Percentiles rank a stretch among this genome's conserved stretches.
phyloP scores from a whole-genome alignment of 2,797 vertebrate genomes.

The Phrynocephalus guinanensis region DNA sequence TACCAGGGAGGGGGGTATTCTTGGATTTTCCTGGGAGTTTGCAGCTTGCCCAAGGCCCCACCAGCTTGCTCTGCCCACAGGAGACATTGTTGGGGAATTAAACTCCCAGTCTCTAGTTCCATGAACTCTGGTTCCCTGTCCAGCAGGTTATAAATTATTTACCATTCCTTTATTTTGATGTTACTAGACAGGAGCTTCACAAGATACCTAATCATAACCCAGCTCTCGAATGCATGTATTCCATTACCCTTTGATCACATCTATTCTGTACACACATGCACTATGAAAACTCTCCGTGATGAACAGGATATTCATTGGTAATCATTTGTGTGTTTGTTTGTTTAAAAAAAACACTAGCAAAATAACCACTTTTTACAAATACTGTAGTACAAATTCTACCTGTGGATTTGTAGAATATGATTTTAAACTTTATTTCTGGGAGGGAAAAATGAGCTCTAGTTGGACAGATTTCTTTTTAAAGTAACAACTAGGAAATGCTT shows the following conservation, averaged over 20 bases:
- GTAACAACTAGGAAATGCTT: neutral
- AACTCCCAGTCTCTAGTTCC: too few relatives aligned
- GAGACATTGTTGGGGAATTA: too few relatives aligned
- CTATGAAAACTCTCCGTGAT: neutral
- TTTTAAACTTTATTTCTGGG: constrained; percentile 16
- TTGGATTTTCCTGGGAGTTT: too few relatives aligned
- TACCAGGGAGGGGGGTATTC: too few relatives aligned
- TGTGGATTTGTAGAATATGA: constrained; percentile 1
- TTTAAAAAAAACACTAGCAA: neutral
- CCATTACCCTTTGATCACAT: constrained; percentile 26
- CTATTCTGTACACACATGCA: neutral
- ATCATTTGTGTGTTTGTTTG: neutral
- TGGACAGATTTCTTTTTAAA: constrained; percentile 14
- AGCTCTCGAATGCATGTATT: constrained; percentile 14
- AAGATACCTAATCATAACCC: neutral
- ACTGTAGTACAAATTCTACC: neutral
- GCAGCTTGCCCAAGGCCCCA: too few relatives aligned
- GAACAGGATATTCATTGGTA: neutral
- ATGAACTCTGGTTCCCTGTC: neutral
- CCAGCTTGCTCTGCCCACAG: too few relatives aligned
- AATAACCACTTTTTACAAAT: constrained; percentile 8
- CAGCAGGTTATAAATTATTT: neutral
- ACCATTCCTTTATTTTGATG: neutral
- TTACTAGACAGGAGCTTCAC: neutral
- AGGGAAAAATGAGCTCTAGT: neutral